Conservation (phyloP, 2,888 invertebrate genomes). For the Maniola hyperantus region DNA sequence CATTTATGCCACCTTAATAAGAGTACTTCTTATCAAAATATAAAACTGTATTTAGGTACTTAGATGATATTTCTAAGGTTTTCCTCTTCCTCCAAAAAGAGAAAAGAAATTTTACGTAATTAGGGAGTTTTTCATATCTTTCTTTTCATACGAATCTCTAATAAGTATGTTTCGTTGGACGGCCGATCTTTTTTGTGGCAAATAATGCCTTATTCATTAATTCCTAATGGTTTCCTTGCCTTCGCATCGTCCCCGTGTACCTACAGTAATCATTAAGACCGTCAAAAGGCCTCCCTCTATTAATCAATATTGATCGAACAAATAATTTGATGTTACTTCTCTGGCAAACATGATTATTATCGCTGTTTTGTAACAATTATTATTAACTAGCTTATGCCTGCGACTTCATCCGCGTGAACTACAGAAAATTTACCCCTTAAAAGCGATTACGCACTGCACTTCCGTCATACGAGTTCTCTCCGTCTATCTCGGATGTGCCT, state of each 20-base stretch:
- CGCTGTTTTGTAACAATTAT: neutral
- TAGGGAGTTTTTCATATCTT: conserved; percentile 6
- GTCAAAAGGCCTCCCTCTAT: conserved; percentile 36
- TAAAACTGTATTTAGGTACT: too few species aligned
- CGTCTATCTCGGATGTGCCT: too few species aligned
- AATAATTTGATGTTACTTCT: conserved; percentile 19
- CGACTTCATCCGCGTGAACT: too few species aligned
- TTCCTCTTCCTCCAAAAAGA: neutral
- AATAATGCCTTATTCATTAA: conserved; percentile 40
- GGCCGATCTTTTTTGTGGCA: conserved; percentile 31
- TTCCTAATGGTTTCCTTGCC: conserved; percentile 41
- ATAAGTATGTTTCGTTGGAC: conserved; percentile 23
- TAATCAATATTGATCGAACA: conserved; percentile 34
- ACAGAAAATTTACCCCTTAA: too few species aligned
- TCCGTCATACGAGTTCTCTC: too few species aligned
- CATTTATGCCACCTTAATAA: neutral
- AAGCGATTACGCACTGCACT: too few species aligned
- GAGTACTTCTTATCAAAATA: too few species aligned
- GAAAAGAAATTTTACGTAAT: neutral
- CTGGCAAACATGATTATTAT: neutral
- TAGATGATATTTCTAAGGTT: neutral
- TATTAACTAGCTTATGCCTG: neutral
- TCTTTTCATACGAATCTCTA: conserved; percentile 14
- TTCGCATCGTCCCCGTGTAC: conserved; percentile 37
- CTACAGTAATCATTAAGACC: conserved; percentile 36